A percentile compares a stretch with the other conserved stretches of the same genome.
Conservation (phyloP, 2,797 vertebrate genomes). For the Limnodromus scolopaceus region DNA sequence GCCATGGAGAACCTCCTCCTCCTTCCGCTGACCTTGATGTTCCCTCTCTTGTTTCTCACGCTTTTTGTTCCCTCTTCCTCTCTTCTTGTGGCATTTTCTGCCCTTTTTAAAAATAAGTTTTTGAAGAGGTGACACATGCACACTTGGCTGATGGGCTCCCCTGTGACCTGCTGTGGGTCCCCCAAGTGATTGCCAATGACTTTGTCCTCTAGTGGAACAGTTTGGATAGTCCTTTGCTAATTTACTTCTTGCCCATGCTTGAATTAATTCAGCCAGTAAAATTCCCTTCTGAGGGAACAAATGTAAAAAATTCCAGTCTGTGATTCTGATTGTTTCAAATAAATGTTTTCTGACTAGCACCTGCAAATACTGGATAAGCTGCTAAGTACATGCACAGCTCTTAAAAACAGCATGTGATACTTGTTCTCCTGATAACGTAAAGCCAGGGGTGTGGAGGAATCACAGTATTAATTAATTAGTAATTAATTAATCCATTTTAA, state of each 20-base stretch:
- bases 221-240: not conserved
- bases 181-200: not conserved
- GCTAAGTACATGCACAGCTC: not conserved
- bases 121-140: not conserved
- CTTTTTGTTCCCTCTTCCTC: not conserved
- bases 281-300: not conserved
- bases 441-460: not conserved
- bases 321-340: not conserved
- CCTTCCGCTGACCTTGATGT: not conserved
- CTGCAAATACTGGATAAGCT: not conserved
- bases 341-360: not conserved
- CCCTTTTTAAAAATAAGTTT: not conserved
- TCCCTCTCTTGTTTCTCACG: not conserved
- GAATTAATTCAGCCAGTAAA: not conserved
- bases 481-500: not conserved
- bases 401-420: not conserved
- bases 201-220: not conserved
- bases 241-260: not conserved
- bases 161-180: not conserved
- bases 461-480: not conserved
- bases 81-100: not conserved
- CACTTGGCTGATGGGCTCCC: not conserved
- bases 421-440: not conserved
- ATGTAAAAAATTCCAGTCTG: not conserved
- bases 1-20: not conserved